Evolutionary conservation across 1,140 invertebrate species (phyloP).

Genomic region (Lepidostoma basale): DNA sequence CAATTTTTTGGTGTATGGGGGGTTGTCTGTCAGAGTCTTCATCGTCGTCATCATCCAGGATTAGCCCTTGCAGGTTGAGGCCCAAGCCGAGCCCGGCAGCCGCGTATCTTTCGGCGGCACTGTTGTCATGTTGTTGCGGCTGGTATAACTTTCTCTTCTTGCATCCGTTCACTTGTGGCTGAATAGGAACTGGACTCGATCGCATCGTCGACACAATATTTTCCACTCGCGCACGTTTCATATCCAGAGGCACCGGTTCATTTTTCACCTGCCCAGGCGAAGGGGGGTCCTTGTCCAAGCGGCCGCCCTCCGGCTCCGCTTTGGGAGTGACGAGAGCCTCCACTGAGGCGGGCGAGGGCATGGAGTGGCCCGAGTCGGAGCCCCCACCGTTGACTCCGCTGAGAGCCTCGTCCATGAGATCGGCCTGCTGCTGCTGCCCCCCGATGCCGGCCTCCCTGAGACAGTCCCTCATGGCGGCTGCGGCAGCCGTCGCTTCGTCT

Average conservation of each 20-base stretch:
- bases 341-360: constrained; percentile 68
- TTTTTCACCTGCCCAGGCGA: constrained; percentile 60
- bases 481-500: constrained; percentile 63
- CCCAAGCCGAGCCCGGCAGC: constrained; percentile 59
- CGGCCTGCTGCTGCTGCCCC: constrained; percentile 58
- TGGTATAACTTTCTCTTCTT: constrained; percentile 97
- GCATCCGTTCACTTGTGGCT: constrained; percentile 83
- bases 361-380: constrained; percentile 70
- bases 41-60: constrained; percentile 71
- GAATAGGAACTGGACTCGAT: constrained; percentile 72
- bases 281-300: constrained; percentile 58
- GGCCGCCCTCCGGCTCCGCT: constrained; percentile 70
- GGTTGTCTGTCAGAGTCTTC: constrained; percentile 78
- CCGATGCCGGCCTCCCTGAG: constrained; percentile 64
- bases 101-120: constrained; percentile 62
- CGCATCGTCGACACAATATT: constrained; percentile 93
- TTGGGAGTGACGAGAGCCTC: constrained; percentile 66
- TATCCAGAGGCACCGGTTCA: constrained; percentile 66
- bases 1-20: constrained; percentile 78
- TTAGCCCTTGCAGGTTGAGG: constrained; percentile 54
- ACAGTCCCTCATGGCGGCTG: constrained; percentile 65
- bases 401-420: constrained; percentile 63
- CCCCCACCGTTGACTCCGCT: constrained; percentile 69
- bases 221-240: constrained; percentile 91
- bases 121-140: constrained; percentile 88